Evolutionary conservation across 1,140 invertebrate species (phyloP).

Genomic region (Aethina tumida): DNA sequence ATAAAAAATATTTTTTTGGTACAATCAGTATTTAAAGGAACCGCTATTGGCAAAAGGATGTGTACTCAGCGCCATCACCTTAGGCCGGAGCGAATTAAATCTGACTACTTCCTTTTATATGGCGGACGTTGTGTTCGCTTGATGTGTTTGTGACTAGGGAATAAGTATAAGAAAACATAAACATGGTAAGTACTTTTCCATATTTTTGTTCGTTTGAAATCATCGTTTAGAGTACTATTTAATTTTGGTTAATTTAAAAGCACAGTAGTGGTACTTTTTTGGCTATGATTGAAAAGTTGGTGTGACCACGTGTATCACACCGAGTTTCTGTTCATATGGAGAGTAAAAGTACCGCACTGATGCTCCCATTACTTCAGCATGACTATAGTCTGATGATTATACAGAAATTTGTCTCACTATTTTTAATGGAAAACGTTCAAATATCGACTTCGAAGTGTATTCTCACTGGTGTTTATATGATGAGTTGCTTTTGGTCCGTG

Average conservation of each 20-base stretch:
- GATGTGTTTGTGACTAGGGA: conserved; percentile 21
- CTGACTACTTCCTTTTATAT: conserved; percentile 29
- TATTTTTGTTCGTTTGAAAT: too few relatives aligned
- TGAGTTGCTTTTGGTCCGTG: conserved; percentile 15
- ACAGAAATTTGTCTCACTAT: too few relatives aligned
- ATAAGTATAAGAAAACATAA: conserved; percentile 21
- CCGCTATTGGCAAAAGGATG: background rate
- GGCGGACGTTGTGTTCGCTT: conserved; percentile 30
- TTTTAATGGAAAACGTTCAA: too few relatives aligned
- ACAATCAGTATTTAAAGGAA: background rate
- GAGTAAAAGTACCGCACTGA: too few relatives aligned
- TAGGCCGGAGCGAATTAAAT: background rate
- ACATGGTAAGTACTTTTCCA: conserved; percentile 33
- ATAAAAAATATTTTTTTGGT: background rate
- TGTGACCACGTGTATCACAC: too few relatives aligned
- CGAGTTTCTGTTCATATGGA: too few relatives aligned
- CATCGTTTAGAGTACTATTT: too few relatives aligned
- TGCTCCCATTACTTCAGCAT: too few relatives aligned
- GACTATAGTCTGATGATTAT: too few relatives aligned
- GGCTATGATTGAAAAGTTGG: background rate
- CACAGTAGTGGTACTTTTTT: background rate
- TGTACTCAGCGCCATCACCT: background rate
- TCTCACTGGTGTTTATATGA: conserved; percentile 3
- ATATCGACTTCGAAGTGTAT: background rate
- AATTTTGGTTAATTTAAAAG: conserved; percentile 6